phyloP scores from a whole-genome alignment of 2,888 invertebrate species.

The Ormyrus rosae region DNA sequence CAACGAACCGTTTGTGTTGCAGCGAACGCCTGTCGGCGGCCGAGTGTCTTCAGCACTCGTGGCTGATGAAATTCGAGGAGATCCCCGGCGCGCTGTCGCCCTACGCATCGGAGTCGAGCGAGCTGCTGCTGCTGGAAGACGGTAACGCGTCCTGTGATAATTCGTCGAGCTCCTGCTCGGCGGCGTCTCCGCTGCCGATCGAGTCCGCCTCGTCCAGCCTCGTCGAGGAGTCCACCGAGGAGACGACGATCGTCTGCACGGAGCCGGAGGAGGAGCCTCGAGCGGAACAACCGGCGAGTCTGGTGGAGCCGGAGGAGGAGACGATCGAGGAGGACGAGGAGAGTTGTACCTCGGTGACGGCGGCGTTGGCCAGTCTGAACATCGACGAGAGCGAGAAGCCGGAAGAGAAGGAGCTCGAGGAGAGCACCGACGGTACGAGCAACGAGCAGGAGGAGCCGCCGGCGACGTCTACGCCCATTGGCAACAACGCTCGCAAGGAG shows the following conservation, averaged over 20 bases:
- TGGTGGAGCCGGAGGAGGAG: constrained; percentile 1
- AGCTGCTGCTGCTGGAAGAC: constrained; percentile 21
- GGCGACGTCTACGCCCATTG: too few species aligned
- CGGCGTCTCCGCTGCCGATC: constrained; percentile 5
- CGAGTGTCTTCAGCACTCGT: constrained; percentile 93
- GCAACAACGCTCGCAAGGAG: too few species aligned
- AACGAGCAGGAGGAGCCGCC: too few species aligned
- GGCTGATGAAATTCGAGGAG: constrained; percentile 79
- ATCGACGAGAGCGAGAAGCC: constrained; percentile 53
- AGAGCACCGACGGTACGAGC: neutral
- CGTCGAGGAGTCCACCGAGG: constrained; percentile 1
- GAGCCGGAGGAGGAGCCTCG: neutral
- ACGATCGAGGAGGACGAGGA: constrained; percentile 37
- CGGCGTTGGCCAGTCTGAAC: constrained; percentile 44
- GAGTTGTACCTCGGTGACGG: constrained; percentile 50
- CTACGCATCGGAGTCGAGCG: constrained; percentile 33
- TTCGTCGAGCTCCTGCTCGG: constrained; percentile 21
- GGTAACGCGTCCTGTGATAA: constrained; percentile 43
- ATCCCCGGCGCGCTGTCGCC: constrained; percentile 37
- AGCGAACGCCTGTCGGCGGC: constrained; percentile 93
- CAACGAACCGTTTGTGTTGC: constrained; percentile 67
- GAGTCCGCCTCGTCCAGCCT: neutral
- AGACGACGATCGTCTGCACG: constrained; percentile 5
- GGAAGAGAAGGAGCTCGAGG: constrained; percentile 30
- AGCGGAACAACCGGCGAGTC: constrained; percentile 30